These are phyloP conservation scores for Zaprionus lineosus DNA, from an alignment of 2,888 invertebrate genomes.

Conservation along the genomic window DNA sequence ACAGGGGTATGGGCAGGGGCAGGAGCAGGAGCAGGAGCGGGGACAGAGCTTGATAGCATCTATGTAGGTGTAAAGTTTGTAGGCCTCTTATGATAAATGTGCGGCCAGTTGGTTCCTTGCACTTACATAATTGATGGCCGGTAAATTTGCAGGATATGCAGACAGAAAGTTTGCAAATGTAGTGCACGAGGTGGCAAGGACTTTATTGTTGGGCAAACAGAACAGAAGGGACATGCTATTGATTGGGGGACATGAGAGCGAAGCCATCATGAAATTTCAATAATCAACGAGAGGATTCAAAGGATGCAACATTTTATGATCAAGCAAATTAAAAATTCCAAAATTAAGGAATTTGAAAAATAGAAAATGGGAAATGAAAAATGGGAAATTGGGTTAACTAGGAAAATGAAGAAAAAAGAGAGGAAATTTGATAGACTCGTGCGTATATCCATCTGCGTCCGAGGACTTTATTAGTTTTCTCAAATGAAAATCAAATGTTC, in stretches of 20 bases:
- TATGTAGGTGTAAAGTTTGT: conserved; percentile 34
- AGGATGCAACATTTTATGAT: too few species aligned
- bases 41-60: conserved; percentile 10
- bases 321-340: too few species aligned
- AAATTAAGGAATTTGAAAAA: too few species aligned
- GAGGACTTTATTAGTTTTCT: too few species aligned
- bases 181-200: not conserved
- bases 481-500: too few species aligned
- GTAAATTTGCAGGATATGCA: conserved; percentile 31
- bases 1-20: not conserved
- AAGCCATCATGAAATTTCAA: too few species aligned
- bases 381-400: too few species aligned
- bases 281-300: too few species aligned
- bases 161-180: conserved; percentile 6
- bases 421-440: too few species aligned
- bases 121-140: conserved; percentile 40
- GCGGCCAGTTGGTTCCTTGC: conserved; percentile 13
- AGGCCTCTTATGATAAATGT: conserved; percentile 52
- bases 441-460: too few species aligned
- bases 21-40: not conserved
- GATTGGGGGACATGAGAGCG: not conserved
- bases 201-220: conserved; percentile 3
- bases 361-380: too few species aligned
- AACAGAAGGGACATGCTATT: not conserved
- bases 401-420: too few species aligned